Conservation (phyloP, 2,797 vertebrate genomes). For the Paedocypris micromegethes region DNA sequence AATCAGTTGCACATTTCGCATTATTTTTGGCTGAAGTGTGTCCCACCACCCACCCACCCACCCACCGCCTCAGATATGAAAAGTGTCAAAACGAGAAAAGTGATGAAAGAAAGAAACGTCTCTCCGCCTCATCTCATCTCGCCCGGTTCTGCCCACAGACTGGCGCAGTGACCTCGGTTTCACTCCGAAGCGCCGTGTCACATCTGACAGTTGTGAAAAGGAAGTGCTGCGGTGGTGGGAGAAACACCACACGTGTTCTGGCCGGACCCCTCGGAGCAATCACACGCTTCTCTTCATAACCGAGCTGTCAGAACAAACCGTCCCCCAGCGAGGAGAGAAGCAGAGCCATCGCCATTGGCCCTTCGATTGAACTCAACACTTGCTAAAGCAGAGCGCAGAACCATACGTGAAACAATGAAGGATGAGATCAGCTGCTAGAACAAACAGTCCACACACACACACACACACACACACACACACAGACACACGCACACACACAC, state of each 20-base stretch:
- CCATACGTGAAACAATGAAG: background rate
- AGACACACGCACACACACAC: too few species aligned
- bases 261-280: slow-evolving; percentile 60
- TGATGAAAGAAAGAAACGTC: background rate
- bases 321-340: slow-evolving; percentile 49
- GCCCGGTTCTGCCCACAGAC: background rate
- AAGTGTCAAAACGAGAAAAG: background rate
- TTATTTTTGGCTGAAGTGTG: too few species aligned
- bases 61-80: slow-evolving; percentile 1
- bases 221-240: slow-evolving; percentile 1
- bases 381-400: slow-evolving; percentile 7
- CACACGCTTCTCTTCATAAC: slow-evolving; percentile 62
- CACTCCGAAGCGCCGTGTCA: slow-evolving; percentile 56
- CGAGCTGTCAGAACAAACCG: slow-evolving; percentile 67
- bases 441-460: background rate
- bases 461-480: too few species aligned
- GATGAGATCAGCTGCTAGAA: background rate
- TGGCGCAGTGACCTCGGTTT: slow-evolving; percentile 36
- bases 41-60: background rate
- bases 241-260: slow-evolving; percentile 51
- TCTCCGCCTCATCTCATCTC: background rate
- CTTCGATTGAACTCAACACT: too few species aligned
- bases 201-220: slow-evolving; percentile 6
- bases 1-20: too few species aligned
- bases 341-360: slow-evolving; percentile 21